phyloP scores from a whole-genome alignment of 53 echinoderm and acorn worm genomes.

The Zoroaster sp. region DNA sequence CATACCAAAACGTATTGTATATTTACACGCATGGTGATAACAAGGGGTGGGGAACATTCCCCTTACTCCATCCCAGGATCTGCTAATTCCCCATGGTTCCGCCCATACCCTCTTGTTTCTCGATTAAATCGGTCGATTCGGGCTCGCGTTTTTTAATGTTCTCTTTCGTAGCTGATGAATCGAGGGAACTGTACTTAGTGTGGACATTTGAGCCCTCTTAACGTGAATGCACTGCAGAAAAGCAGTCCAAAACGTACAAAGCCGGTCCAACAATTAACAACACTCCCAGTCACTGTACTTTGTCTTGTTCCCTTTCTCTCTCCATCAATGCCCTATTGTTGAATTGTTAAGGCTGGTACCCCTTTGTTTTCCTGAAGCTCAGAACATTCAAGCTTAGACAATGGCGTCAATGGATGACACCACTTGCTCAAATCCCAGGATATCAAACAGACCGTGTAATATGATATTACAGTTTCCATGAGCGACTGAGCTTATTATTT shows the following conservation, averaged over 20 bases:
- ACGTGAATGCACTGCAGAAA: neutral
- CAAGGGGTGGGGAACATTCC: too few species aligned
- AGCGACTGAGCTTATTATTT: neutral
- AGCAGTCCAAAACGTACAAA: neutral
- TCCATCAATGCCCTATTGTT: neutral
- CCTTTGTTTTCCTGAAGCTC: neutral
- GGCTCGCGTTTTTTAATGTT: neutral
- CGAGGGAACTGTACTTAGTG: neutral
- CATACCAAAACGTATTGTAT: too few species aligned
- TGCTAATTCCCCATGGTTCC: too few species aligned
- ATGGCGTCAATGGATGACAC: neutral
- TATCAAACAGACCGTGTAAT: neutral
- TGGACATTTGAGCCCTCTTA: neutral
- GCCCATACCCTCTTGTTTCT: too few species aligned
- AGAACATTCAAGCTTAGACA: neutral
- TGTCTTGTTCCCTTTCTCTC: too few species aligned
- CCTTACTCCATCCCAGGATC: too few species aligned
- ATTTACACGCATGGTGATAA: too few species aligned
- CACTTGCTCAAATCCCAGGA: neutral
- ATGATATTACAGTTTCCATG: neutral
- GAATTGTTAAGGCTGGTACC: neutral
- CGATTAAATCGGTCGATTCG: neutral
- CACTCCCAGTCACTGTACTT: too few species aligned
- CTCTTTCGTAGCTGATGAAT: neutral
- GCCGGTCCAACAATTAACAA: neutral